These are phyloP conservation scores for Platorchestia sp. DNA, from an alignment of 1,140 invertebrate genomes.

Conservation along the genomic window DNA sequence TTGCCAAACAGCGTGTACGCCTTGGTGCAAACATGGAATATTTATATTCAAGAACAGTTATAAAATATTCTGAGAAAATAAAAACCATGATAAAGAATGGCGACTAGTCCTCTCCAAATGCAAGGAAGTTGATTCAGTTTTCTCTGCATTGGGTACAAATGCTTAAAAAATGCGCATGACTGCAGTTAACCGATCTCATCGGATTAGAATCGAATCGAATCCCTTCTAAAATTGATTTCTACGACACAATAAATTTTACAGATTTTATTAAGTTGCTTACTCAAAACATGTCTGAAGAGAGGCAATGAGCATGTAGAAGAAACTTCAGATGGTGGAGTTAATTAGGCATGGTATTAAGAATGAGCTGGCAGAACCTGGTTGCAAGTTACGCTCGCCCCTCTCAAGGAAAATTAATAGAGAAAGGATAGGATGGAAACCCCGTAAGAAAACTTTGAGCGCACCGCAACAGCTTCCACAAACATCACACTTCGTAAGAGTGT, in stretches of 20 bases:
- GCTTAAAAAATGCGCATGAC: background rate
- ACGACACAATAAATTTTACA: background rate
- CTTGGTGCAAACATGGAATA: background rate
- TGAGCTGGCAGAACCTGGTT: no score
- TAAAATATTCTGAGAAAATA: background rate
- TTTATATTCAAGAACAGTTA: background rate
- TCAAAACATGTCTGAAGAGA: background rate
- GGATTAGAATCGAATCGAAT: background rate
- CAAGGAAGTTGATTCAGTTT: background rate
- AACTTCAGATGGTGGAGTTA: background rate
- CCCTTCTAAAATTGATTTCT: background rate
- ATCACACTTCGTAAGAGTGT: no score
- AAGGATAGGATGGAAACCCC: no score
- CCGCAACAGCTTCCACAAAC: no score
- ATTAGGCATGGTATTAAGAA: background rate
- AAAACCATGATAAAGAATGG: background rate
- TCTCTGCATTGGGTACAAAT: background rate
- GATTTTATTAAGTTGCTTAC: background rate
- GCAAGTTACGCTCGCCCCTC: background rate
- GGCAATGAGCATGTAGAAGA: background rate
- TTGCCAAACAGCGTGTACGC: no score
- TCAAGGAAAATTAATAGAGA: no score
- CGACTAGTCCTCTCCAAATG: background rate
- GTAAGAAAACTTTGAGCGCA: no score
- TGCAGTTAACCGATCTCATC: background rate